These are phyloP conservation scores for Pseudopodoces humilis DNA, from an alignment of 2,113 vertebrate species.

Conservation along the genomic window DNA sequence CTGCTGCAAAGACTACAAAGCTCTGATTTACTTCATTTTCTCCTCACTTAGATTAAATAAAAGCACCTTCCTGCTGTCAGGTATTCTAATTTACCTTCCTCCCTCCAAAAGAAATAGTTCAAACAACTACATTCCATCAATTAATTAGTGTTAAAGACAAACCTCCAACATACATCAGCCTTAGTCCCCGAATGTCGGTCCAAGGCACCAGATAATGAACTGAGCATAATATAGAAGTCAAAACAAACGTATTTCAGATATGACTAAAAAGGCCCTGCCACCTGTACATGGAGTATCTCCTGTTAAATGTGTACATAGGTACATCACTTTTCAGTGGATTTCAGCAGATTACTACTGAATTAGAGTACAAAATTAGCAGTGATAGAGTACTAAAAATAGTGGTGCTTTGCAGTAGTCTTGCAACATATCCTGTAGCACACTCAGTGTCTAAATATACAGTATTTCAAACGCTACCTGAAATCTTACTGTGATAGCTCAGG, in stretches of 20 bases:
- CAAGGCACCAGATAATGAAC: not conserved
- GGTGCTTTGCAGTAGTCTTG: not conserved
- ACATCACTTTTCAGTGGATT: not conserved
- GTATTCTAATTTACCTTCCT: not conserved
- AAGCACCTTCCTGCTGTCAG: not conserved
- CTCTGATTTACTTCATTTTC: not conserved
- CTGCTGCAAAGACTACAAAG: not conserved
- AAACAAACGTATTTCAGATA: not conserved
- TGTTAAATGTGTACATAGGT: not conserved
- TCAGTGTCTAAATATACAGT: rapidly evolving
- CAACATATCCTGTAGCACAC: not conserved
- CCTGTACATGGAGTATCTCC: rapidly evolving
- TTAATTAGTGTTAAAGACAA: not conserved
- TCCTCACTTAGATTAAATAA: not conserved
- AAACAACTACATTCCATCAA: not conserved
- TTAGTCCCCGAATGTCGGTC: rapidly evolving
- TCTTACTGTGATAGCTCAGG: not conserved
- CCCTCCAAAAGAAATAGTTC: not conserved
- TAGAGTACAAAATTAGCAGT: not conserved
- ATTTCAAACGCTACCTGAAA: not conserved
- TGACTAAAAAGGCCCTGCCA: not conserved
- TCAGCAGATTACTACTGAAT: not conserved
- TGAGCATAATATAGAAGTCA: not conserved
- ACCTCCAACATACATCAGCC: not conserved
- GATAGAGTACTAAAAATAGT: not conserved